Evolutionary conservation across 2,888 invertebrate species (phyloP), one percentile per base, ranked within the genome.

Genomic region (Tenthredo distinguenda): DNA sequence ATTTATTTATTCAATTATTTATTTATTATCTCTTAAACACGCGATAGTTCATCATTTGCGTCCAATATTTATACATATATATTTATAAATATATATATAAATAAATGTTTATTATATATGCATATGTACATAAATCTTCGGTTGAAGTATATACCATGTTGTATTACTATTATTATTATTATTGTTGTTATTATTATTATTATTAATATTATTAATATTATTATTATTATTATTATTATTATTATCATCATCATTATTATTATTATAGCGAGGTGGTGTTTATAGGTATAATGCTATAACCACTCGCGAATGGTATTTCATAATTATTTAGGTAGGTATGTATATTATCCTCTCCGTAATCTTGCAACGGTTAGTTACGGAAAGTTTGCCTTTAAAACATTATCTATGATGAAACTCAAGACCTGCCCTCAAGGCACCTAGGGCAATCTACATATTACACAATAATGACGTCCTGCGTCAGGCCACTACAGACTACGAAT

Each of bases 381-480:
- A 76, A 76, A 76, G 43, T 26, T 76, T 26, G 76, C 76, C 43
- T 76, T 76, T 76, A 71, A 71, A 71, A 37, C n/a, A 76, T 55
- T 50, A 74, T 58, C 40, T 76, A 76, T 65, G 72, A 34, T 43
- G 68, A 84, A 74, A 86, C 76, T 76, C 31, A 81, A 82, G 68
- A 47, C 65, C 65, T 86, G 55, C 88, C 89, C 89, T 89, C 89
- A 89, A 92, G 92, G 92, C 92, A 92, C 90, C 90, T 91, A 89
- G 89, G 88, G 88, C 88, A 91, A 89, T 71, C 87, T 88, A 88
- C 71, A 72, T 84, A 68, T 85, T 62, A 85, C 86, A 87, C 84
- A 86, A 86, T 89, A 87, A 88, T 92, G 93, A 93, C 93, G 93
- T 92, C 93, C 93, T 90, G 93, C 93, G 93, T 87, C 93, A 93